Evolutionary conservation across 2,888 invertebrate genomes (phyloP).

Genomic region (Cinara cedri): DNA sequence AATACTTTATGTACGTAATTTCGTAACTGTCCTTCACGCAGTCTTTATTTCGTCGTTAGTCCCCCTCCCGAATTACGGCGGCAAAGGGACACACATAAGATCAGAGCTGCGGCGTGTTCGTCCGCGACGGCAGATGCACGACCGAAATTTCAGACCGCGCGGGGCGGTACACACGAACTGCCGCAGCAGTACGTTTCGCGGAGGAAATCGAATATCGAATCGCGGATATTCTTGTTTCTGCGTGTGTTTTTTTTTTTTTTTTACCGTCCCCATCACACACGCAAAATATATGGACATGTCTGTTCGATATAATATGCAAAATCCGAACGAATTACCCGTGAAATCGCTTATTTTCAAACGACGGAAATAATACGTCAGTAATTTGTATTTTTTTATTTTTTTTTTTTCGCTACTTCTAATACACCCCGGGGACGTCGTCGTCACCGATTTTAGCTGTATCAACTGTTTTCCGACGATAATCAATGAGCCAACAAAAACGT

Average conservation of each 20-base stretch:
- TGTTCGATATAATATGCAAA: conserved; percentile 41
- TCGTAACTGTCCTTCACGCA: conserved; percentile 8
- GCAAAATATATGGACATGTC: conserved; percentile 4
- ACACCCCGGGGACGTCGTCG: conserved; percentile 34
- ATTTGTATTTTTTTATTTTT: conserved; percentile 22
- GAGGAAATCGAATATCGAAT: conserved; percentile 24
- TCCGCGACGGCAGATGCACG: conserved; percentile 2
- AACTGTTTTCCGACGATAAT: conserved; percentile 12
- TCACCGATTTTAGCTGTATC: background rate
- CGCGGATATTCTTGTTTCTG: conserved; percentile 16
- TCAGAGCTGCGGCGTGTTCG: background rate
- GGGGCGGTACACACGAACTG: background rate
- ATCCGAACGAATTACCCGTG: conserved; percentile 53
- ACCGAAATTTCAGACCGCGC: background rate
- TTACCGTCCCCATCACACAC: background rate
- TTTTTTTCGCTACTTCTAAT: conserved; percentile 20
- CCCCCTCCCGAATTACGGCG: conserved; percentile 16
- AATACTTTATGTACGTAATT: conserved; percentile 15
- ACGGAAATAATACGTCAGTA: conserved; percentile 28
- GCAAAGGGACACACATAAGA: conserved; percentile 42
- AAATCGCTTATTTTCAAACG: conserved; percentile 45
- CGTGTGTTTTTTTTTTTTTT: background rate
- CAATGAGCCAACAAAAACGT: conserved; percentile 33
- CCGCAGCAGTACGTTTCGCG: too few species aligned
- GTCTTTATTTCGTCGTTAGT: conserved; percentile 53